Evolutionary conservation across 2,113 vertebrate species (phyloP).

Genomic region (Alligator mississippiensis): DNA sequence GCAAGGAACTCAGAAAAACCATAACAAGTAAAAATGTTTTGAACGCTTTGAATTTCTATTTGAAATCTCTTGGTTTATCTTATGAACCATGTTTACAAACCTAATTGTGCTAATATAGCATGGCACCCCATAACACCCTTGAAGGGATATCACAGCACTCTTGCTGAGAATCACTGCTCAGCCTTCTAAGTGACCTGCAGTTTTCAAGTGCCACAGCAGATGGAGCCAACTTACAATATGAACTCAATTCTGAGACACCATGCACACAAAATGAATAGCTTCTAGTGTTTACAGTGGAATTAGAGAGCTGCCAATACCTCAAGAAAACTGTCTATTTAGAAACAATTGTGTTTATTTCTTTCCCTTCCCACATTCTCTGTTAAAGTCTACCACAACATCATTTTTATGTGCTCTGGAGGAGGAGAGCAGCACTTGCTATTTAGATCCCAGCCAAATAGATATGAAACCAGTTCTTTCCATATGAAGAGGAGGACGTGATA

Average conservation of each 20-base stretch:
- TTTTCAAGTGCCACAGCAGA: not conserved
- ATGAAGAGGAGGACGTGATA: not conserved
- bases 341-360: not conserved
- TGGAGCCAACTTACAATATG: not conserved
- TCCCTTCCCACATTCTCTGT: rapidly evolving
- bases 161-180: not conserved
- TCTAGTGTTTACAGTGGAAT: not conserved
- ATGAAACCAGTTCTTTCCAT: not conserved
- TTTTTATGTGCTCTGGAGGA: not conserved
- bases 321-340: not conserved
- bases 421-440: not conserved
- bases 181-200: not conserved
- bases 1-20: too few species aligned
- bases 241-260: not conserved
- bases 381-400: rapidly evolving
- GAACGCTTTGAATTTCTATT: too few species aligned
- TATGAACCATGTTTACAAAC: too few species aligned
- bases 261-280: not conserved
- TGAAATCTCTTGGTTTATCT: too few species aligned
- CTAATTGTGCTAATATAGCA: too few species aligned
- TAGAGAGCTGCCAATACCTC: not conserved
- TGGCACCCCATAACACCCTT: too few species aligned
- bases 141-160: too few species aligned
- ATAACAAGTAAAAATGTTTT: too few species aligned
- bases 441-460: not conserved